Base-by-base conservation (phyloP, 2,888 invertebrate species). In the Neuroscelio doddi region DNA sequence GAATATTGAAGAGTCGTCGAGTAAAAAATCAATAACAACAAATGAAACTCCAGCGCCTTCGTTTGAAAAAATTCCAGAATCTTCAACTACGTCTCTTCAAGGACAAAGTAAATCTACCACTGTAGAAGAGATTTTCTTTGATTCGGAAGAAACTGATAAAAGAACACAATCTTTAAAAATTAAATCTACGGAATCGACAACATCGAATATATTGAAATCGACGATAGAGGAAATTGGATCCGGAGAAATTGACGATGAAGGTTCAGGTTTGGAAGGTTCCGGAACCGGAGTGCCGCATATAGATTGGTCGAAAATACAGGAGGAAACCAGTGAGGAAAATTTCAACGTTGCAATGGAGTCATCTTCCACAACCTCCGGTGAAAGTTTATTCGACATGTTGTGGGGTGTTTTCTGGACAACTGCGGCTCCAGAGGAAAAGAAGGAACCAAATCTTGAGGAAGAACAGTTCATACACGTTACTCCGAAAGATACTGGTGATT, bases 191-290 rank as follows among this genome's bases (percentile, higher is more conserved):
- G 59, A 61, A 42, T n/a, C 34, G 21, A 21, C 21, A 21, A 21
- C 5, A 17, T n/a, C n/a, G n/a, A n/a, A n/a, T n/a, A n/a, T n/a
- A 0, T 38, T 50, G 0, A 59, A 61, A 42, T n/a, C 34, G 21
- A 21, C 21, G 5, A 21, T 8, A 17, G 16, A 0, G 49, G 45
- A n/a, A 42, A 24, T 14, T 32, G 85, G 83, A 12, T 86, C 87
- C 0, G 85, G 80, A 0, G 77, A 77, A 16, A 70, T 72, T 3
- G 79, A 76, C 3, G 79, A 80, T 3, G 88, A 88, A 14, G 85
- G 85, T 64, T 85, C 86, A 1, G 87, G 86, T 1, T 36, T 67
- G 21, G 82, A 80, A 59, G 76, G 77, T 10, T 80, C 82, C 0
- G 81, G 82, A 14, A 57, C 58, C 0, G 65, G 70, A 3, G 79